Conservation (phyloP, 2,888 invertebrate genomes). For the Allophyes oxyacanthae region DNA sequence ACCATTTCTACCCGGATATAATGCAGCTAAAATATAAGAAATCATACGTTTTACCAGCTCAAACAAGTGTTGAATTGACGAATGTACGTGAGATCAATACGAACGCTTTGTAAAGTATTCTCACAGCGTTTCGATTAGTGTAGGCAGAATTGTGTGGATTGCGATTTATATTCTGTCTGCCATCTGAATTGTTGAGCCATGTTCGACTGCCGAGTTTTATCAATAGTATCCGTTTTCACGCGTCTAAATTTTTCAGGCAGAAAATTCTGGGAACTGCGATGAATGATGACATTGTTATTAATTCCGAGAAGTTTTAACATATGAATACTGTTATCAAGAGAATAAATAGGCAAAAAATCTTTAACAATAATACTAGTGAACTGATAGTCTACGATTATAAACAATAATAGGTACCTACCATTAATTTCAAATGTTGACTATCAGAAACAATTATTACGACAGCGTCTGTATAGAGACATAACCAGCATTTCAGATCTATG, state of each 20-base stretch:
- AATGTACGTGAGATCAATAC: conserved; percentile 49
- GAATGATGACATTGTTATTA: too few species aligned
- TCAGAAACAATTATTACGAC: too few species aligned
- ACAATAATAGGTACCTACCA: too few species aligned
- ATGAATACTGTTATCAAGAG: too few species aligned
- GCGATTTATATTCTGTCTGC: conserved; percentile 50
- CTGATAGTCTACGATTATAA: too few species aligned
- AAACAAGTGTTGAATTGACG: conserved; percentile 61
- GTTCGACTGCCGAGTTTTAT: conserved; percentile 47
- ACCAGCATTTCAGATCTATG: background rate
- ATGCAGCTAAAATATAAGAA: conserved; percentile 43
- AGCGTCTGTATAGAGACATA: too few species aligned
- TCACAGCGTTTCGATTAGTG: conserved; percentile 46
- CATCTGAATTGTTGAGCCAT: conserved; percentile 45
- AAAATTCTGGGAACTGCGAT: too few species aligned
- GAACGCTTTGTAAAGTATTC: conserved; percentile 42
- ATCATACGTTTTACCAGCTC: conserved; percentile 55
- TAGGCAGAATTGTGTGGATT: conserved; percentile 45
- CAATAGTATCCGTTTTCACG: conserved; percentile 33
- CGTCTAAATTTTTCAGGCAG: conserved; percentile 4
- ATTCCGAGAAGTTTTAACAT: too few species aligned
- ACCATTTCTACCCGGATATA: conserved; percentile 34
- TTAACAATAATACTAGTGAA: too few species aligned
- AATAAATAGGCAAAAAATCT: too few species aligned
- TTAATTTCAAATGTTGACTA: too few species aligned